Percentiles rank a stretch among this genome's conserved stretches.
These are phyloP conservation scores for Epizoanthus scotinus DNA, from an alignment of 92 coral and sea anemone species.

Conservation along the genomic window DNA sequence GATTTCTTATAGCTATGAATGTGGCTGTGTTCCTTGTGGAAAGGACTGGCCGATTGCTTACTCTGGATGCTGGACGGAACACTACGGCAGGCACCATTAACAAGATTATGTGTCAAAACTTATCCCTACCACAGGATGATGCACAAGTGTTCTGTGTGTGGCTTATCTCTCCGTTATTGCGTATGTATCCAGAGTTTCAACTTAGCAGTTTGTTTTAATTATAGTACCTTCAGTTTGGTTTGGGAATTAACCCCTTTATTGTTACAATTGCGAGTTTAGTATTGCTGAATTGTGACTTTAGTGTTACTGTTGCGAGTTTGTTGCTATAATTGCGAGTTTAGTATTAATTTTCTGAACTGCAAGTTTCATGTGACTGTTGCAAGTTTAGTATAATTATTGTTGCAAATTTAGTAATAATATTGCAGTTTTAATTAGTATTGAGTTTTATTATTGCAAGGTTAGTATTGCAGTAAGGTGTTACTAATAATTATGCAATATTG, in stretches of 20 bases:
- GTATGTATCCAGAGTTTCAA: slow-evolving; percentile 48
- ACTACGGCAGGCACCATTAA: slow-evolving; percentile 90
- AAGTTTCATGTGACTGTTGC: too few relatives aligned
- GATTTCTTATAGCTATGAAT: slow-evolving; percentile 74
- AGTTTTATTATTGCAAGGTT: too few relatives aligned
- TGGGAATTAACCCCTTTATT: background rate
- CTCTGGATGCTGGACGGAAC: slow-evolving; percentile 87
- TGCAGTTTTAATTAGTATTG: too few relatives aligned
- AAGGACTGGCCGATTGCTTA: slow-evolving; percentile 87
- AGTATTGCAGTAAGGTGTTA: too few relatives aligned
- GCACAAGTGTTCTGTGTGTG: slow-evolving; percentile 90
- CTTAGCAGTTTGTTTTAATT: background rate
- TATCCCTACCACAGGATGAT: slow-evolving; percentile 73
- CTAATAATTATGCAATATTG: too few relatives aligned
- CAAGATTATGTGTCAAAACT: slow-evolving; percentile 89
- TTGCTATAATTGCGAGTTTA: too few relatives aligned
- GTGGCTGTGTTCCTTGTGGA: slow-evolving; percentile 95
- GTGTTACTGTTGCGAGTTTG: too few relatives aligned
- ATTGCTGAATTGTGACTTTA: too few relatives aligned
- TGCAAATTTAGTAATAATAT: too few relatives aligned
- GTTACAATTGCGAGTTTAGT: too few relatives aligned
- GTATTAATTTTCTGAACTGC: too few relatives aligned
- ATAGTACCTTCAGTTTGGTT: background rate
- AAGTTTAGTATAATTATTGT: too few relatives aligned
- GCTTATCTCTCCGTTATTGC: slow-evolving; percentile 92